Base-by-base conservation (phyloP, 2,113 vertebrate genomes). In the Silurus asotus region DNA sequence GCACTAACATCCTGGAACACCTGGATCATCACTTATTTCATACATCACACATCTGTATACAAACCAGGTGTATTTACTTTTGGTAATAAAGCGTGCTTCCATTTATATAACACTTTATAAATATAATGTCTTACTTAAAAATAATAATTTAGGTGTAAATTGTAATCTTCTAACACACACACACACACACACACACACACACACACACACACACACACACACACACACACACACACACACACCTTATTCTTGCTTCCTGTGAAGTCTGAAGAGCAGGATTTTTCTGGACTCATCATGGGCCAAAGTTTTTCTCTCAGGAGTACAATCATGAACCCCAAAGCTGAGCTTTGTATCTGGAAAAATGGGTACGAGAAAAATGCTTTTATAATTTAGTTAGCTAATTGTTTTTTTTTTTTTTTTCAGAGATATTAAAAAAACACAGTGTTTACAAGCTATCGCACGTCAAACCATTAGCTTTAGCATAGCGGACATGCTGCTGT, bases 191-290 rank as follows among this genome's bases (percentile, higher is more conserved):
- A 37, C 37, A 37, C 37, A 37, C 37, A 37, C 37, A 37, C 37
- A 37, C 37, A 37, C 37, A 37, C 37, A 37, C 45, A 74, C 70
- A 74, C 45, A 74, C 48, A 55, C 74, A 74, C 70, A 76, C 74
- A 76, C 48, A 23, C 70, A 74, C 69, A 70, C 70, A 74, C 69
- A 70, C 69, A 70, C 28, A 70, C 28, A 70, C 69, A 48, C 69
- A 9, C 20, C 17, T 7, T 1, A 7, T 62, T 19, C 59, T 19
- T 62, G 59, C 19, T 62, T 19, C 59, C 19, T 62, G 59, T 23
- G 59, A 19, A 20, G 56, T 58, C 56, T 58, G 56, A 58, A 58
- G 56, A 58, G 59, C 59, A 62, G 59, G 64, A 13, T n/a, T 65
- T 65, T 6, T 65, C 64, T 25, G 64, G n/a, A 25, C 10, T 59